These are phyloP conservation scores for Phallusia fumigata DNA, from an alignment of 23 tunicate genomes.

Conservation along the genomic window DNA sequence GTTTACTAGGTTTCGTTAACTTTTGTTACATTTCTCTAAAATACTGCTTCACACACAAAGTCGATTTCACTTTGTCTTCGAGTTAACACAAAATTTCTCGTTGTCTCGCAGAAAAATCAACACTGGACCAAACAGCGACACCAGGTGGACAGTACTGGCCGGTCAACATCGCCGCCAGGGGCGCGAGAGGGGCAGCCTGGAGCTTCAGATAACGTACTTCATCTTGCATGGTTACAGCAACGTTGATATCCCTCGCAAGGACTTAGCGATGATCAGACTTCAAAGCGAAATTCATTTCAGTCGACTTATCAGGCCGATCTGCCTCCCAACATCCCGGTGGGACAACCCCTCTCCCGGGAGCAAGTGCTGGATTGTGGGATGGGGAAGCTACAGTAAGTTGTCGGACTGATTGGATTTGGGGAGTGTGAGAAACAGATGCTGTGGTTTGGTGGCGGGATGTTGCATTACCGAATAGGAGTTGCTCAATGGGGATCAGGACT, in stretches of 20 bases:
- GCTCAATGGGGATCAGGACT: too few species aligned
- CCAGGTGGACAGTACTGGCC: conserved; percentile 50
- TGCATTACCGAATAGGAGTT: too few species aligned
- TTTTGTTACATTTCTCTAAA: too few species aligned
- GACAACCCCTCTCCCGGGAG: conserved; percentile 72
- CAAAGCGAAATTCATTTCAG: conserved; percentile 8
- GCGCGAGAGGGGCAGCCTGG: conserved; percentile 29
- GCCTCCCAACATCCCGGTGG: conserved; percentile 43
- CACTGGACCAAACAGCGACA: conserved; percentile 35
- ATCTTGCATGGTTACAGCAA: conserved; percentile 36
- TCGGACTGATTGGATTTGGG: too few species aligned
- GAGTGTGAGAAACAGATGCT: too few species aligned
- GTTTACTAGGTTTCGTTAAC: too few species aligned
- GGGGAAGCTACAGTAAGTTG: conserved; percentile 70
- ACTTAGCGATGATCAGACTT: conserved; percentile 75
- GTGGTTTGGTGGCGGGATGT: too few species aligned
- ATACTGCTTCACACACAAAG: too few species aligned
- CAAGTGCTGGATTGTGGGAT: conserved; percentile 89
- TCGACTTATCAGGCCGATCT: conserved; percentile 31
- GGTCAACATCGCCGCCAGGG: conserved; percentile 42
- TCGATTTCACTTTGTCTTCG: too few species aligned
- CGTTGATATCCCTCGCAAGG: conserved; percentile 65
- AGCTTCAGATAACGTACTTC: conserved; percentile 10
- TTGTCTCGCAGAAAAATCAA: conserved; percentile 4
- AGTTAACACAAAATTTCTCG: too few species aligned